Evolutionary conservation across 1,140 invertebrate genomes (phyloP).

Genomic region (Bombus superbus): DNA sequence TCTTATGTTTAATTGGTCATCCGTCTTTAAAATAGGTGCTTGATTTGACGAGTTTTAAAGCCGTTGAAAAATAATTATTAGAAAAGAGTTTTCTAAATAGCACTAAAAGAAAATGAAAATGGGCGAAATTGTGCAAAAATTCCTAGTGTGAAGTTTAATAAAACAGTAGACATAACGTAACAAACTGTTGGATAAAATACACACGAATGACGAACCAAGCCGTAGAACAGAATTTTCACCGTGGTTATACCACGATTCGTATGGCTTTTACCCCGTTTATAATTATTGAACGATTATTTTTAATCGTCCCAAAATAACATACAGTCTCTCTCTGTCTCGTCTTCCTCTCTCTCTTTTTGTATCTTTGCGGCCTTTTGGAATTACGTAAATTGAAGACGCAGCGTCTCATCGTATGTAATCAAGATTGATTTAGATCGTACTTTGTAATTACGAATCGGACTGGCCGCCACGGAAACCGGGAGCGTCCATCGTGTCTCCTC

Average conservation of each 20-base stretch:
- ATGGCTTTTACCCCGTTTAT: background rate
- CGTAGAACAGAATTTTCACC: background rate
- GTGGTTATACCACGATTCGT: background rate
- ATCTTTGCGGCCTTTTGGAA: background rate
- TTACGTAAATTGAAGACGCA: conserved; percentile 35
- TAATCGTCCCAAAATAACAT: conserved; percentile 15
- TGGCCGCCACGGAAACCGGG: background rate
- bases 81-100: too few species aligned
- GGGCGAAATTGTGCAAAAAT: background rate
- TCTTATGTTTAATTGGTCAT: too few species aligned
- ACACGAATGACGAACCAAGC: background rate
- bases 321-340: background rate
- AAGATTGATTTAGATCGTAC: conserved; percentile 54
- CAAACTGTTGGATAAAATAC: background rate
- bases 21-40: too few species aligned
- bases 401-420: conserved; percentile 38
- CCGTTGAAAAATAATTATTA: too few species aligned
- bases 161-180: background rate
- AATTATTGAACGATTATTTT: conserved; percentile 14
- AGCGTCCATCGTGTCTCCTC: conserved; percentile 28
- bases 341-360: too few species aligned
- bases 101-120: background rate
- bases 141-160: background rate
- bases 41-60: too few species aligned
- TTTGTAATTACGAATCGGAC: conserved; percentile 58